A percentile compares a stretch with the other conserved stretches of the same genome.
Conservation (phyloP, 2,888 invertebrate species). For the Xestia sexstrigata region DNA sequence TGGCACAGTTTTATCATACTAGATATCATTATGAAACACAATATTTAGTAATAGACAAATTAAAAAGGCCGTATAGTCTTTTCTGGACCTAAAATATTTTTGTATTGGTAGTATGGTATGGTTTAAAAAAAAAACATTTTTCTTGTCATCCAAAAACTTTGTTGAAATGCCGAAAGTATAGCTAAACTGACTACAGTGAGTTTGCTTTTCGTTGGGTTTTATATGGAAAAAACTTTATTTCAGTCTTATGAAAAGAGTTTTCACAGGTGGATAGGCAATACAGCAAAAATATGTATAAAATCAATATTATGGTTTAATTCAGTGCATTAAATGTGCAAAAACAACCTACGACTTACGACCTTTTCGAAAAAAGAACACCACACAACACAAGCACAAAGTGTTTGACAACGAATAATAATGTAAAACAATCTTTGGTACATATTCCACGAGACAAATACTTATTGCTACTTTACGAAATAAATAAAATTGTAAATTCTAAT, state of each 20-base stretch:
- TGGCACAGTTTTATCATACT: constrained; percentile 63
- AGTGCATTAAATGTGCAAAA: constrained; percentile 1
- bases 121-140: neutral
- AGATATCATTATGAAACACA: constrained; percentile 12
- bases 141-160: neutral
- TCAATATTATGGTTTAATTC: neutral
- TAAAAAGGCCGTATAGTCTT: constrained; percentile 45
- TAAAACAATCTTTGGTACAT: constrained; percentile 49
- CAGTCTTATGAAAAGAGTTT: neutral
- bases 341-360: constrained; percentile 50
- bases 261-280: no score
- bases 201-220: no score
- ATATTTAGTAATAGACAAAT: constrained; percentile 20
- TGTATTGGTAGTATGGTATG: neutral
- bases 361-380: constrained; percentile 34
- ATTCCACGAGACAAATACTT: constrained; percentile 63
- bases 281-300: neutral
- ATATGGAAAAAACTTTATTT: neutral
- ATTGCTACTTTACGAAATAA: constrained; percentile 62
- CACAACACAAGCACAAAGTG: constrained; percentile 47
- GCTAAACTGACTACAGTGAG: neutral
- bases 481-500: constrained; percentile 69
- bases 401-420: constrained; percentile 51
- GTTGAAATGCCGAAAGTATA: neutral
- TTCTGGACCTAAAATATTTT: neutral